Percentiles rank a stretch among this genome's conserved stretches.
phyloP scores from a whole-genome alignment of 2,888 invertebrate genomes.

The Noctuana brunneofusca region DNA sequence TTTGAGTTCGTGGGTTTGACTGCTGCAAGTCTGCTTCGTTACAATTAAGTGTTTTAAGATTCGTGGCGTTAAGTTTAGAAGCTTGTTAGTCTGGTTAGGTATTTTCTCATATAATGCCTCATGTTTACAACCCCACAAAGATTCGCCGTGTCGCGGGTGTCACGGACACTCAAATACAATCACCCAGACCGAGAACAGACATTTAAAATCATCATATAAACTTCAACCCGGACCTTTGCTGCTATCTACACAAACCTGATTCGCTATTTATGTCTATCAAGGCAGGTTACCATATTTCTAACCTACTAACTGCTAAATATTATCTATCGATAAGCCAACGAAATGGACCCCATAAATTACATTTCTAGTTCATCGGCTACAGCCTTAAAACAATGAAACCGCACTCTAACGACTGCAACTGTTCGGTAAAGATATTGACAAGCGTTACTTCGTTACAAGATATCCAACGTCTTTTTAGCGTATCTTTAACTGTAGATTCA shows the following conservation, averaged over 20 bases:
- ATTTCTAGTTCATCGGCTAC: slow-evolving; percentile 26
- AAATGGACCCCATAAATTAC: slow-evolving; percentile 22
- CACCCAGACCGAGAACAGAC: too few relatives aligned
- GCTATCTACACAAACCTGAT: neutral
- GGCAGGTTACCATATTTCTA: neutral
- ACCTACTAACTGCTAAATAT: slow-evolving; percentile 13
- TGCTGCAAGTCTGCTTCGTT: too few relatives aligned
- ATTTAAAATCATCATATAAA: too few relatives aligned
- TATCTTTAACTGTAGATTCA: slow-evolving; percentile 25
- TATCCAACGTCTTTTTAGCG: slow-evolving; percentile 23
- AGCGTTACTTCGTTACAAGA: slow-evolving; percentile 26
- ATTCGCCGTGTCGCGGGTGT: too few relatives aligned
- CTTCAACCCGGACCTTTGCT: too few relatives aligned
- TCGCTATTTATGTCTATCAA: slow-evolving; percentile 12
- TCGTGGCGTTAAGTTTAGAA: too few relatives aligned
- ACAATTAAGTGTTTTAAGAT: too few relatives aligned
- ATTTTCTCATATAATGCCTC: too few relatives aligned
- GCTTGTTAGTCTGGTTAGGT: too few relatives aligned
- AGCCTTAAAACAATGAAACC: slow-evolving; percentile 22
- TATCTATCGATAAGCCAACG: slow-evolving; percentile 17
- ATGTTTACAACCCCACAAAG: too few relatives aligned
- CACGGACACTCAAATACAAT: too few relatives aligned
- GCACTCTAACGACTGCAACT: slow-evolving; percentile 24
- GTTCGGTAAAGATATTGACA: slow-evolving; percentile 31
- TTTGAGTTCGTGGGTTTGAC: neutral